Evolutionary conservation across 2,888 invertebrate species (phyloP).

Genomic region (Tenthredo scrophulariae): DNA sequence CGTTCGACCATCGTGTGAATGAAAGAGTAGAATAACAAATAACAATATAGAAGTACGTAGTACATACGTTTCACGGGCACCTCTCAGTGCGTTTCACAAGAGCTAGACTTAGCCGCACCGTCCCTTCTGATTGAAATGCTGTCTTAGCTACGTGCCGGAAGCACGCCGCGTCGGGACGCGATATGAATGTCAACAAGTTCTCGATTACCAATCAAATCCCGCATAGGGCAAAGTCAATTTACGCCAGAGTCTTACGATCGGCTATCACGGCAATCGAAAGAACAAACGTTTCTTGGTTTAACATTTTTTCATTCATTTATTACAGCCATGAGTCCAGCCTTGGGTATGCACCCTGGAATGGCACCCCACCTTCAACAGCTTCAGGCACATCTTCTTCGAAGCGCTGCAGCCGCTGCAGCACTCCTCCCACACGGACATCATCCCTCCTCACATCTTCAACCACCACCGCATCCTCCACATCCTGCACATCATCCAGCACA

Average conservation of each 20-base stretch:
- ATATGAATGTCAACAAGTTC: conserved; percentile 61
- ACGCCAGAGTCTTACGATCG: conserved; percentile 26
- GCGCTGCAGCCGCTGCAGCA: conserved; percentile 80
- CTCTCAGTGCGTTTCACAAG: conserved; percentile 29
- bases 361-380: conserved; percentile 86
- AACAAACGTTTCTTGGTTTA: not conserved
- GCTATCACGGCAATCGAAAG: not conserved
- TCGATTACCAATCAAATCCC: conserved; percentile 58
- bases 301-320: conserved; percentile 29
- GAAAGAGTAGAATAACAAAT: conserved; percentile 48
- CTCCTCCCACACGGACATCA: conserved; percentile 81
- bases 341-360: conserved; percentile 84
- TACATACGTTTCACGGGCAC: conserved; percentile 24
- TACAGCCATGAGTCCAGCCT: conserved; percentile 90
- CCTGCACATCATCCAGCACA: conserved; percentile 37
- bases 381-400: conserved; percentile 89
- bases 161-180: conserved; percentile 66
- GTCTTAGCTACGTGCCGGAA: conserved; percentile 71
- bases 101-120: not conserved
- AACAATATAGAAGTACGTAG: not conserved
- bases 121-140: conserved; percentile 70
- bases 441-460: conserved; percentile 56
- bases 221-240: conserved; percentile 35
- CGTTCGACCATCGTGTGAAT: conserved; percentile 29
- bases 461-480: conserved; percentile 53